Conservation (phyloP, 1,140 invertebrate species). For the Drosophila parvula region DNA sequence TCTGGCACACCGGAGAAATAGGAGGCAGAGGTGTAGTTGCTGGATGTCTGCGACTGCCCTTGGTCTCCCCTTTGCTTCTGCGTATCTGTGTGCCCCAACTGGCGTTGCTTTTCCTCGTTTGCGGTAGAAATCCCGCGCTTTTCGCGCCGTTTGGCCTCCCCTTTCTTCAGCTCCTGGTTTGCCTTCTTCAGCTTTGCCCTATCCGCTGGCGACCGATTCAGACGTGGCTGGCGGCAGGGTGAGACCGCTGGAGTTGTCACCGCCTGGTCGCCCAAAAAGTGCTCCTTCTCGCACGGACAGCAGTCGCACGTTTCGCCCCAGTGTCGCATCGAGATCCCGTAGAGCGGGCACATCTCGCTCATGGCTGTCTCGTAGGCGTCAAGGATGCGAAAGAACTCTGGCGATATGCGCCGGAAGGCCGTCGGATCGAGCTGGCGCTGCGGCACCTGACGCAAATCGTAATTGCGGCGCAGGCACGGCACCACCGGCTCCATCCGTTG, state of each 20-base stretch:
- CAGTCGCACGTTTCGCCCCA: neutral
- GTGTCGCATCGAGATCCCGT: slow-evolving; percentile 47
- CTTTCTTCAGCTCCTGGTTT: neutral
- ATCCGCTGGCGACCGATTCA: neutral
- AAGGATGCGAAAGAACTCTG: slow-evolving; percentile 67
- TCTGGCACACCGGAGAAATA: too few species aligned
- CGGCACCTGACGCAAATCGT: slow-evolving; percentile 37
- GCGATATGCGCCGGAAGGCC: slow-evolving; percentile 64
- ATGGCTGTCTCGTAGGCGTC: slow-evolving; percentile 59
- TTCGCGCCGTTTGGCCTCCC: neutral
- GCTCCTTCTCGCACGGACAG: slow-evolving; percentile 28
- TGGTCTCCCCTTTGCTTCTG: too few species aligned
- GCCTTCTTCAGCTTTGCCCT: too few species aligned
- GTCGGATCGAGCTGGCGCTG: slow-evolving; percentile 55
- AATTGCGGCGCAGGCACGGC: slow-evolving; percentile 31
- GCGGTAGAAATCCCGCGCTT: neutral
- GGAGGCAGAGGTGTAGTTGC: too few species aligned
- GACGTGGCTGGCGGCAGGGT: neutral
- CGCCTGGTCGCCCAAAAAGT: slow-evolving; percentile 41
- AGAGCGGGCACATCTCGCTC: slow-evolving; percentile 56
- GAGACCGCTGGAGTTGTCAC: neutral
- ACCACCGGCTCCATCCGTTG: slow-evolving; percentile 23
- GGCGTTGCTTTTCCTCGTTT: too few species aligned
- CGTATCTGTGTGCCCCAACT: too few species aligned
- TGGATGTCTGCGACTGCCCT: too few species aligned